phyloP scores from a whole-genome alignment of 2,113 vertebrate species.

The Ceuthmochares aereus region DNA sequence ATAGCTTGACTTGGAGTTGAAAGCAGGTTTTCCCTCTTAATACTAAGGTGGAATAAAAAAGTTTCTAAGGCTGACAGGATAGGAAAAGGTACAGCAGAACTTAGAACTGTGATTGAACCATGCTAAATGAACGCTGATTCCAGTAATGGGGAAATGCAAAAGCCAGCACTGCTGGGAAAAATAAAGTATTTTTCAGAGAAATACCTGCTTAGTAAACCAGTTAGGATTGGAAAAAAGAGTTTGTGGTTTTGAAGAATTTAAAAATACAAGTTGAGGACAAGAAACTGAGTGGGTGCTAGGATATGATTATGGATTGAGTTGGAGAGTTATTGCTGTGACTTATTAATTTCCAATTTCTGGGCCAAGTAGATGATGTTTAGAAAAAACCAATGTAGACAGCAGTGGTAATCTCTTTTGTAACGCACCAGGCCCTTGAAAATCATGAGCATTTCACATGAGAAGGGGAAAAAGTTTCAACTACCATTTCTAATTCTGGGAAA shows the following conservation, averaged over 20 bases:
- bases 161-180: background rate
- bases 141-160: background rate
- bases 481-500: background rate
- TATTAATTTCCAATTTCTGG: background rate
- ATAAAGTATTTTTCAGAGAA: background rate
- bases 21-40: slow-evolving; percentile 41
- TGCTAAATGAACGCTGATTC: background rate
- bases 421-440: background rate
- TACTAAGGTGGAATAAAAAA: slow-evolving; percentile 55
- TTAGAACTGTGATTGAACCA: slow-evolving; percentile 25
- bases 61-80: slow-evolving; percentile 1
- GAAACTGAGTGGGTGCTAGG: background rate
- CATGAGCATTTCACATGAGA: background rate
- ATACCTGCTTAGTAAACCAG: background rate
- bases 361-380: background rate
- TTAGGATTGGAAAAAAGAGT: background rate
- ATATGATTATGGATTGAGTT: background rate
- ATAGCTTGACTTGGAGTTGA: slow-evolving; percentile 65
- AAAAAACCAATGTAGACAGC: background rate
- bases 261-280: background rate
- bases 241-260: background rate
- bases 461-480: background rate
- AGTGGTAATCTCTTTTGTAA: background rate
- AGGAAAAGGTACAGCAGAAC: slow-evolving; percentile 16
- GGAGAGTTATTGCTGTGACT: background rate